phyloP scores from a whole-genome alignment of 2,797 vertebrate species.

The Acanthornis magna region DNA sequence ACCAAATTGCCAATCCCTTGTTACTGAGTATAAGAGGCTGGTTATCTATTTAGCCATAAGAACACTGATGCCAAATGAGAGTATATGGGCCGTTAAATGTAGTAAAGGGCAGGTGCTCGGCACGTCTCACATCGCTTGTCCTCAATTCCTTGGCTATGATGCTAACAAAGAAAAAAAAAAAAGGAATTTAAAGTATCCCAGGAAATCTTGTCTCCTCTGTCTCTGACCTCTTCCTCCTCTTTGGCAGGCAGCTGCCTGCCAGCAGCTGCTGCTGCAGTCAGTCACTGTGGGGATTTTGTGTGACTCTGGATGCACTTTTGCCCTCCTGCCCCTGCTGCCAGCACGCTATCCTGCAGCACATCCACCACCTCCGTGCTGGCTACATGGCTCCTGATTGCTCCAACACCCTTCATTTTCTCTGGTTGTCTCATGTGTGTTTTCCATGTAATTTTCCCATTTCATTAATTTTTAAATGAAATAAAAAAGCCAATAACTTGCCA shows the following conservation, averaged over 20 bases:
- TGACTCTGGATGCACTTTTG: not conserved
- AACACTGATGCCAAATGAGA: not conserved
- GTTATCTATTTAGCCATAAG: not conserved
- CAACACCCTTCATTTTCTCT: not conserved
- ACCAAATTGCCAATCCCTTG: fast-evolving
- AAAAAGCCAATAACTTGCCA: not conserved
- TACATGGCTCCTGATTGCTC: not conserved
- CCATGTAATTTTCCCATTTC: not conserved
- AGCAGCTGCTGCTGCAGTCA: not conserved
- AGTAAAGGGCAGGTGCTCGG: fast-evolving
- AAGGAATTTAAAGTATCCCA: not conserved
- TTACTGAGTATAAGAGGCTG: fast-evolving
- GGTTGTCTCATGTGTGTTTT: not conserved
- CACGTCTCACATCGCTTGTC: fast-evolving
- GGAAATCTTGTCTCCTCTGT: not conserved
- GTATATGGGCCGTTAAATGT: not conserved
- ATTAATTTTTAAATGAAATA: slow-evolving; percentile 18
- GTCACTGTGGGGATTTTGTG: not conserved
- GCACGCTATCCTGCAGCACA: fast-evolving
- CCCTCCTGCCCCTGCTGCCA: not conserved
- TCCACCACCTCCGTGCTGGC: fast-evolving
- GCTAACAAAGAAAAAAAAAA: not conserved
- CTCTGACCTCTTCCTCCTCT: not conserved
- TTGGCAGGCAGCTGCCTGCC: not conserved
- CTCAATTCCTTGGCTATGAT: not conserved